A percentile compares a stretch with the other conserved stretches of the same genome.
Conservation (phyloP, 2,888 invertebrate genomes). For the Sphaerophoria rueppellii region DNA sequence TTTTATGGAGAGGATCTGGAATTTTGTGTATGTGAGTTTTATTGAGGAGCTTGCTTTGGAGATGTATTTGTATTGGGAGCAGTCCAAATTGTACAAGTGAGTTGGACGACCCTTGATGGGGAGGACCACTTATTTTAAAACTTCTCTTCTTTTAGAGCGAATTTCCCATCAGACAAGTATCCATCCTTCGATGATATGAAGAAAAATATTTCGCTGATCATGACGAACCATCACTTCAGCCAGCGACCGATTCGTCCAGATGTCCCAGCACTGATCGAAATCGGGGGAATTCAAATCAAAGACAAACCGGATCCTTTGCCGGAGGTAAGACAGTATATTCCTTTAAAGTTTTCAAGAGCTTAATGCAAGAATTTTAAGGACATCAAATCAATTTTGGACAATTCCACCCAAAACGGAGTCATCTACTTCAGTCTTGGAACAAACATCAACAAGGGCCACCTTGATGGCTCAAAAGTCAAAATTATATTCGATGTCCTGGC, state of each 20-base stretch:
- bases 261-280: slow-evolving; percentile 75
- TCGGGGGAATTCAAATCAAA: slow-evolving; percentile 72
- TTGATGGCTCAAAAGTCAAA: slow-evolving; percentile 82
- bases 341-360: background rate
- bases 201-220: slow-evolving; percentile 76
- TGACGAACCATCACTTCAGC: slow-evolving; percentile 76
- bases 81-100: slow-evolving; percentile 8
- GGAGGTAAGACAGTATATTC: slow-evolving; percentile 51
- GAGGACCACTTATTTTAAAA: background rate
- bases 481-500: slow-evolving; percentile 77
- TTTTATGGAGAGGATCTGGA: slow-evolving; percentile 75
- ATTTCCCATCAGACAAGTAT: slow-evolving; percentile 76
- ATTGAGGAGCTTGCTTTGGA: slow-evolving; percentile 5
- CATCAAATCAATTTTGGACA: slow-evolving; percentile 76
- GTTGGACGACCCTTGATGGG: background rate
- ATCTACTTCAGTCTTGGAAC: slow-evolving; percentile 81
- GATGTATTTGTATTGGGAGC: background rate
- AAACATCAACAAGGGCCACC: slow-evolving; percentile 75
- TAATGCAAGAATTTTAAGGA: too few species aligned
- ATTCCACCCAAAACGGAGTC: slow-evolving; percentile 78
- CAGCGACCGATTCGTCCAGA: slow-evolving; percentile 76
- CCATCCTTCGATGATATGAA: slow-evolving; percentile 75
- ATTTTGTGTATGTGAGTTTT: slow-evolving; percentile 63
- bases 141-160: slow-evolving; percentile 58
- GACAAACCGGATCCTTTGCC: slow-evolving; percentile 75